Percentiles rank a stretch among this genome's conserved stretches.
Evolutionary conservation across 2,113 vertebrate species (phyloP).

Genomic region (Urocitellus parryii): DNA sequence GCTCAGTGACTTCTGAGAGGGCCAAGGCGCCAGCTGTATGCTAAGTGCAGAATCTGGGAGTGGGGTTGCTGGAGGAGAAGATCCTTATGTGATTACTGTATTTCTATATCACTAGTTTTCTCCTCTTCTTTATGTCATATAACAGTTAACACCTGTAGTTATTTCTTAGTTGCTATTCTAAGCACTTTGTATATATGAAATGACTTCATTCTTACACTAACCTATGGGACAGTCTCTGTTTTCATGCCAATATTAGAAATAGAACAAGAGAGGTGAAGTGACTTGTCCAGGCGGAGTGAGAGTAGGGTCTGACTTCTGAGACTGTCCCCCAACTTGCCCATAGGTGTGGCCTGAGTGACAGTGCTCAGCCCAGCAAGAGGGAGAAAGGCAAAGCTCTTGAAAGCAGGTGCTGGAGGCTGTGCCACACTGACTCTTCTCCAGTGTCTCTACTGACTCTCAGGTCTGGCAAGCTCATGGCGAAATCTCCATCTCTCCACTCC

Average conservation of each 20-base stretch:
- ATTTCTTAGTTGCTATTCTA: neutral
- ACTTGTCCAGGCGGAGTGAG: neutral
- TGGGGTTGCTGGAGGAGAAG: fast-evolving
- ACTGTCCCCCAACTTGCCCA: neutral
- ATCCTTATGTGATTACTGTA: neutral
- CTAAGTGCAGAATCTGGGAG: neutral
- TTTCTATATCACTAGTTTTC: neutral
- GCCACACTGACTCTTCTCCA: neutral
- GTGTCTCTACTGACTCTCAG: fast-evolving
- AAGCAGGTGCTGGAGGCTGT: neutral
- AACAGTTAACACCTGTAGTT: neutral
- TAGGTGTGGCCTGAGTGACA: neutral
- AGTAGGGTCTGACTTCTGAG: neutral
- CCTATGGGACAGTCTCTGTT: neutral
- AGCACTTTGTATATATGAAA: fast-evolving
- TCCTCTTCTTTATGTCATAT: neutral
- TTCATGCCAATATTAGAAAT: neutral
- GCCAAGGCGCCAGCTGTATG: conserved; percentile 68
- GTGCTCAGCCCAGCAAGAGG: neutral
- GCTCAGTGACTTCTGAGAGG: neutral
- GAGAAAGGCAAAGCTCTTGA: neutral
- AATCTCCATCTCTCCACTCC: neutral
- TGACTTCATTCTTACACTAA: neutral
- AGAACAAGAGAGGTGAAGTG: neutral
- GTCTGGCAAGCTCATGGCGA: fast-evolving